phyloP scores from a whole-genome alignment of 2,113 vertebrate genomes.

The Heteronetta atricapilla region DNA sequence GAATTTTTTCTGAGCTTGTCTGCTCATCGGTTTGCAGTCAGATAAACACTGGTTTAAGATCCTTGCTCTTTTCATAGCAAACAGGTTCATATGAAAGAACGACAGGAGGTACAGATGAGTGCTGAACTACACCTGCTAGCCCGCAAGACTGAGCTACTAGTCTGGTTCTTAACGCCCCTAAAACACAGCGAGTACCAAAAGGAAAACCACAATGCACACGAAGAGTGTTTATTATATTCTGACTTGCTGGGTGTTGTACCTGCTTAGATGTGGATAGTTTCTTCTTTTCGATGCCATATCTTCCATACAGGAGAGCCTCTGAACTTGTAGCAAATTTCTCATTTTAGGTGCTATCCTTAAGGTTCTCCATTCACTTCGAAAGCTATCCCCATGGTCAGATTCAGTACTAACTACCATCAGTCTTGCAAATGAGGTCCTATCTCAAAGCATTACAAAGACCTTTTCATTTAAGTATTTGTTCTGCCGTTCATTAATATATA shows the following conservation, averaged over 20 bases:
- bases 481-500: neutral
- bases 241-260: neutral
- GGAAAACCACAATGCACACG: neutral
- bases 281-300: neutral
- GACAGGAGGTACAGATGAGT: neutral
- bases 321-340: neutral
- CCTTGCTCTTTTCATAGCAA: neutral
- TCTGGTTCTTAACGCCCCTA: neutral
- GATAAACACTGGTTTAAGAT: neutral
- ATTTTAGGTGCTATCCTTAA: neutral
- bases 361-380: neutral
- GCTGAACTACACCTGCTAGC: neutral
- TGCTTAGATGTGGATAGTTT: neutral
- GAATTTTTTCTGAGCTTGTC: neutral
- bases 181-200: neutral
- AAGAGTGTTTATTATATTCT: neutral
- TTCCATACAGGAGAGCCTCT: neutral
- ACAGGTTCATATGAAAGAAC: neutral
- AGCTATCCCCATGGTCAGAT: neutral
- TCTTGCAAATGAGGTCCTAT: neutral
- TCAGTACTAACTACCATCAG: neutral
- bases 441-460: neutral
- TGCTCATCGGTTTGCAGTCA: neutral
- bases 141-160: neutral
- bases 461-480: neutral